Percentiles rank a stretch among this genome's conserved stretches.
Conservation (phyloP, 35 echinoderm and acorn worm species). For the Ptychodera flava region DNA sequence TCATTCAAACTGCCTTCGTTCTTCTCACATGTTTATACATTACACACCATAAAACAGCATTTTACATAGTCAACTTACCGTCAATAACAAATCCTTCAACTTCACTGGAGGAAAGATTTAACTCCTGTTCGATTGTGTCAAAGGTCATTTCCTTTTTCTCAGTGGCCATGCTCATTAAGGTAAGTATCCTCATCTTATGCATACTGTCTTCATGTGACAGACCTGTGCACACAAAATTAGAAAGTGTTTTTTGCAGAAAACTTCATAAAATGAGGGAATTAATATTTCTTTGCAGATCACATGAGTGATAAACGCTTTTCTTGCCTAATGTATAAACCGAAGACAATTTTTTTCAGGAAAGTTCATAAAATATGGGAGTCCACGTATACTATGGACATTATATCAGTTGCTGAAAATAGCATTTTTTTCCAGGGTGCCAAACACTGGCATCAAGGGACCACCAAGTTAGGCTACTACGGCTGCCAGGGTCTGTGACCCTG, state of each 20-base stretch:
- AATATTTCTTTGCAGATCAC: background rate
- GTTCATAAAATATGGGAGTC: background rate
- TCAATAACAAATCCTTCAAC: slow-evolving; percentile 92
- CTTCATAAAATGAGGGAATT: background rate
- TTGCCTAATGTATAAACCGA: background rate
- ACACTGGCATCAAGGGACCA: too few species aligned
- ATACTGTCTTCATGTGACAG: slow-evolving; percentile 88
- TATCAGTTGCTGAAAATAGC: too few species aligned
- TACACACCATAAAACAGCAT: too few species aligned
- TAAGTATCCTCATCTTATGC: slow-evolving; percentile 87
- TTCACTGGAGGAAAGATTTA: slow-evolving; percentile 53
- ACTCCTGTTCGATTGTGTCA: slow-evolving; percentile 50
- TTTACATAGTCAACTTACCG: too few species aligned
- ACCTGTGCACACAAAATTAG: slow-evolving; percentile 16
- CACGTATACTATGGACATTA: too few species aligned
- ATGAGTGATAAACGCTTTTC: background rate
- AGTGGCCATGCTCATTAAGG: slow-evolving; percentile 84
- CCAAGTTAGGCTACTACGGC: too few species aligned
- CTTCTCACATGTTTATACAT: too few species aligned
- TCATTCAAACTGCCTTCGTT: too few species aligned
- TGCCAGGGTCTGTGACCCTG: too few species aligned
- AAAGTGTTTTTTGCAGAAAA: background rate
- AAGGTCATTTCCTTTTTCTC: slow-evolving; percentile 74
- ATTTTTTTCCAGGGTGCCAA: too few species aligned
- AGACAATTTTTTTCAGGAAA: background rate